These are phyloP conservation scores for Rotaria sp. DNA, from an alignment of 2,888 invertebrate species.

Conservation along the genomic window DNA sequence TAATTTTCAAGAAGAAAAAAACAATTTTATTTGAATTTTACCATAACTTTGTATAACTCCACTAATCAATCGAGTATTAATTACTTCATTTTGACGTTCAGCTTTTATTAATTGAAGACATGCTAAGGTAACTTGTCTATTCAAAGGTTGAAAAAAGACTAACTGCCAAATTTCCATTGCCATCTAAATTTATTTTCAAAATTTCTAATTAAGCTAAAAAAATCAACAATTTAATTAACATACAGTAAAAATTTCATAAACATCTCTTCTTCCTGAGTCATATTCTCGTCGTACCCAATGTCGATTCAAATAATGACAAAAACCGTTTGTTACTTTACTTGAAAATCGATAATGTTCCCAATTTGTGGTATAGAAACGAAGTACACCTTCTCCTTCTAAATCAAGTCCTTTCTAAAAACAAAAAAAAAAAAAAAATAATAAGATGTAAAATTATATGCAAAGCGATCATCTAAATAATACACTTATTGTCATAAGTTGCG, in stretches of 20 bases:
- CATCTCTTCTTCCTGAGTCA: slow-evolving; percentile 90
- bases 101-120: slow-evolving; percentile 90
- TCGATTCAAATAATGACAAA: slow-evolving; percentile 89
- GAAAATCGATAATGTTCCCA: slow-evolving; percentile 98
- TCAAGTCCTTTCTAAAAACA: slow-evolving; percentile 27
- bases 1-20: not conserved
- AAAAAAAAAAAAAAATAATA: not conserved
- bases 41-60: slow-evolving; percentile 96
- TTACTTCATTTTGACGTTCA: slow-evolving; percentile 90
- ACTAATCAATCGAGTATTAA: slow-evolving; percentile 86
- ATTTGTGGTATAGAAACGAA: slow-evolving; percentile 51
- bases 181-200: slow-evolving; percentile 60
- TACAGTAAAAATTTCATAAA: slow-evolving; percentile 87
- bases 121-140: slow-evolving; percentile 92
- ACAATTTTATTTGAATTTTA: slow-evolving; percentile 46
- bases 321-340: slow-evolving; percentile 88
- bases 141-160: slow-evolving; percentile 80
- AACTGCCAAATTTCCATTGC: slow-evolving; percentile 95
- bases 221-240: slow-evolving; percentile 41
- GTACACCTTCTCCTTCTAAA: slow-evolving; percentile 34
- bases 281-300: slow-evolving; percentile 98
- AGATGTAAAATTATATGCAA: too few species aligned
- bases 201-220: slow-evolving; percentile 41
- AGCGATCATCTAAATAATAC: too few species aligned
- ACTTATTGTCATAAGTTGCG: too few species aligned